Evolutionary conservation across 2,888 invertebrate species (phyloP).

Genomic region (Sialis lutaria): DNA sequence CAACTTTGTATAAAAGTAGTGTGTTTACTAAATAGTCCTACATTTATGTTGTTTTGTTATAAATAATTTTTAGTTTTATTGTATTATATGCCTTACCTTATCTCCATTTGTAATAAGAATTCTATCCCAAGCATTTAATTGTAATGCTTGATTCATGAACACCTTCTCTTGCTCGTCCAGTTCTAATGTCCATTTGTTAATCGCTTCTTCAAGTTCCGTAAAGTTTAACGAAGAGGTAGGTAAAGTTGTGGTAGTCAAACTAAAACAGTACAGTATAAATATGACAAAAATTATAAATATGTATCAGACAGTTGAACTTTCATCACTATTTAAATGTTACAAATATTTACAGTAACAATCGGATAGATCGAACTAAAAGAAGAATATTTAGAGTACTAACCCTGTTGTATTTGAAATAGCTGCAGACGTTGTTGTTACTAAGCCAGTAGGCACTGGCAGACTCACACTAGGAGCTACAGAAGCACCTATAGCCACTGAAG

Average conservation of each 20-base stretch:
- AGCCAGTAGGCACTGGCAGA: neutral
- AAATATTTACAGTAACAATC: conserved; percentile 19
- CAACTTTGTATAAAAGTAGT: no score
- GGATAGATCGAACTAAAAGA: neutral
- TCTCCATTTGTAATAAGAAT: conserved; percentile 80
- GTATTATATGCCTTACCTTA: conserved; percentile 35
- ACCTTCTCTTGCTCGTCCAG: conserved; percentile 84
- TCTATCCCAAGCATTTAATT: conserved; percentile 91
- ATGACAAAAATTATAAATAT: no score
- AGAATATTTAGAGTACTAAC: neutral
- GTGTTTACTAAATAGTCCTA: no score
- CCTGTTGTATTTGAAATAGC: conserved; percentile 6
- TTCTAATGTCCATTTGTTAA: conserved; percentile 89
- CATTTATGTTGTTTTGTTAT: no score
- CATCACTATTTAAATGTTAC: conserved; percentile 16
- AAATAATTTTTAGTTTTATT: neutral
- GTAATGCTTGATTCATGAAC: conserved; percentile 86
- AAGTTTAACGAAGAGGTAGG: conserved; percentile 25
- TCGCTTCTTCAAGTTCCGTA: conserved; percentile 72
- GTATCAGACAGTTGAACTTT: no score
- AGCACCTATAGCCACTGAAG: conserved; percentile 5
- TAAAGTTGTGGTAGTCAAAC: no score
- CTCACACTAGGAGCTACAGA: neutral
- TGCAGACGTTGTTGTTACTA: no score
- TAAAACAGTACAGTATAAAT: no score